These are phyloP conservation scores for Gobionotothen gibberifrons DNA, from an alignment of 2,797 vertebrate species.

Conservation along the genomic window DNA sequence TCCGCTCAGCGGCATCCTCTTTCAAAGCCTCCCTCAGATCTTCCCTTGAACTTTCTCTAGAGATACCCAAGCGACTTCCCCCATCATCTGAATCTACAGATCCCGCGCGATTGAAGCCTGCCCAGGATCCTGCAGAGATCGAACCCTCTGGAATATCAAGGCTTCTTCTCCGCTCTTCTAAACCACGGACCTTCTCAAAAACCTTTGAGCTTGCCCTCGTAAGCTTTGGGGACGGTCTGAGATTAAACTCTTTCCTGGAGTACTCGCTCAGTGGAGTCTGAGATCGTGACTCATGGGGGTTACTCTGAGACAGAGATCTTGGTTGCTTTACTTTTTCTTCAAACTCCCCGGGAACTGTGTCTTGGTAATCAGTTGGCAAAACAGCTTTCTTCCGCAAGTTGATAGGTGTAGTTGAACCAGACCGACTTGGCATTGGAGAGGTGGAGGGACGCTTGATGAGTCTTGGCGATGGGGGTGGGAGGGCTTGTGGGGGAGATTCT, in stretches of 20 bases:
- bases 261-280: slow-evolving; percentile 92
- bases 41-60: slow-evolving; percentile 88
- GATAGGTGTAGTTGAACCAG: slow-evolving; percentile 87
- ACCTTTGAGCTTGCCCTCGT: slow-evolving; percentile 93
- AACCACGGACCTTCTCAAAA: slow-evolving; percentile 92
- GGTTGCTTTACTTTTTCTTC: slow-evolving; percentile 94
- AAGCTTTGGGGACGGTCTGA: slow-evolving; percentile 92
- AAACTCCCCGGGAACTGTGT: slow-evolving; percentile 90
- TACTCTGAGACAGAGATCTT: slow-evolving; percentile 88
- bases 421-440: slow-evolving; percentile 84
- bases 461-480: slow-evolving; percentile 91
- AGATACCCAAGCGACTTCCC: slow-evolving; percentile 86
- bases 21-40: slow-evolving; percentile 87
- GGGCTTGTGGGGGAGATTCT: slow-evolving; percentile 83
- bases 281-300: slow-evolving; percentile 89
- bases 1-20: slow-evolving; percentile 89
- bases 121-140: slow-evolving; percentile 87
- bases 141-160: slow-evolving; percentile 93
- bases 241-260: slow-evolving; percentile 88
- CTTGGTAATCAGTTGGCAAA: slow-evolving; percentile 88
- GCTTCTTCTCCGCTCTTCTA: slow-evolving; percentile 92
- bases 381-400: slow-evolving; percentile 88
- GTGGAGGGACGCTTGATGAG: slow-evolving; percentile 82
- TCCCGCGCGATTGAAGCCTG: slow-evolving; percentile 90
- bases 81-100: slow-evolving; percentile 92